A percentile compares a stretch with the other conserved stretches of the same genome.
Conservation (phyloP, 2,888 invertebrate genomes). For the Tiliacea citrago region DNA sequence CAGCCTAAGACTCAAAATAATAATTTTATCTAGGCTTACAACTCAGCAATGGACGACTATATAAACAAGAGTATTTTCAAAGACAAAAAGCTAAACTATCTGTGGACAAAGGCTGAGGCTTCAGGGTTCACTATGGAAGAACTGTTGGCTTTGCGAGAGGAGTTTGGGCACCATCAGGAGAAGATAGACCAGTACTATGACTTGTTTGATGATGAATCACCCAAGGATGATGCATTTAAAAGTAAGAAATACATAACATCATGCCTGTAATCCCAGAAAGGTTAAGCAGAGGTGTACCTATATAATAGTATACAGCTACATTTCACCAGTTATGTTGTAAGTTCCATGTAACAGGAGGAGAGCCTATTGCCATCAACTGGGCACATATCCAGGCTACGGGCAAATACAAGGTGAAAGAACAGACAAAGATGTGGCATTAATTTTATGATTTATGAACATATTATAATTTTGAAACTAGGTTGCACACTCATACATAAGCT, state of each 20-base stretch:
- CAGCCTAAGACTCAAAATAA: not conserved
- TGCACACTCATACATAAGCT: not conserved
- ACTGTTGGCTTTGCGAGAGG: constrained; percentile 95
- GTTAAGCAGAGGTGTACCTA: not conserved
- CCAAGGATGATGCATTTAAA: constrained; percentile 91
- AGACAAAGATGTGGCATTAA: not conserved
- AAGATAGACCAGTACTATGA: constrained; percentile 97
- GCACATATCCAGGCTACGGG: no score
- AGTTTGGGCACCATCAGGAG: constrained; percentile 97
- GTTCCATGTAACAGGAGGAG: not conserved
- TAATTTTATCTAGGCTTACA: constrained; percentile 74
- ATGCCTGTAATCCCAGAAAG: not conserved
- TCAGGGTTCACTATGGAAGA: constrained; percentile 97
- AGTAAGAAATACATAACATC: constrained; percentile 85
- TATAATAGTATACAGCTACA: no score
- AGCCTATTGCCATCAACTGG: not conserved
- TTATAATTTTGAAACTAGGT: not conserved
- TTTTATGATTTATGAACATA: not conserved
- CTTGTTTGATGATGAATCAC: constrained; percentile 93
- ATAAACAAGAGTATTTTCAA: constrained; percentile 95
- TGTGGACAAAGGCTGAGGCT: constrained; percentile 97
- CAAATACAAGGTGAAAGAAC: no score
- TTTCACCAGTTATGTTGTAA: not conserved
- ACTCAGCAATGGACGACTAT: constrained; percentile 90
- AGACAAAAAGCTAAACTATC: constrained; percentile 96